A percentile compares a stretch with the other conserved stretches of the same genome.
These are phyloP conservation scores for Penaeus japonicus DNA, from an alignment of 1,140 invertebrate species.

Conservation along the genomic window DNA sequence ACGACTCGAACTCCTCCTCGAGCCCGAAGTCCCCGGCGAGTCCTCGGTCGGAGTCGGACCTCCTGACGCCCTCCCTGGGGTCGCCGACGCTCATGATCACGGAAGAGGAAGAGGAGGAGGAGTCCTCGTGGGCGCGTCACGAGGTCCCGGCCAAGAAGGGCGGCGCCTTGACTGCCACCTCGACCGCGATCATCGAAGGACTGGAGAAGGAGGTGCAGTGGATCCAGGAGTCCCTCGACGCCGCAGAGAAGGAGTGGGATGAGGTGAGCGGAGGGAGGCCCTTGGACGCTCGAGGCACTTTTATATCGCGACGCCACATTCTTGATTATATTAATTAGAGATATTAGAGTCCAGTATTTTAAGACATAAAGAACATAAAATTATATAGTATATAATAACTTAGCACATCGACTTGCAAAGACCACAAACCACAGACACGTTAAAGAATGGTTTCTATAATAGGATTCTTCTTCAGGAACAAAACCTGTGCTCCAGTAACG, in stretches of 20 bases:
- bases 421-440: neutral
- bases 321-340: too few relatives aligned
- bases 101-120: neutral
- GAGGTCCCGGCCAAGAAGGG: neutral
- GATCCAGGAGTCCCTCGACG: slow-evolving; percentile 14
- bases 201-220: slow-evolving; percentile 30
- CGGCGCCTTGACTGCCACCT: neutral
- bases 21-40: neutral
- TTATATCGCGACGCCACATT: neutral
- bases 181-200: slow-evolving; percentile 29
- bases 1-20: neutral
- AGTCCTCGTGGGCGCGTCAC: neutral
- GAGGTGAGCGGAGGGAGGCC: too few relatives aligned
- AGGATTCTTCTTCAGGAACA: neutral
- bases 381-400: too few relatives aligned
- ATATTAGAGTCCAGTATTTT: too few relatives aligned
- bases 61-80: neutral
- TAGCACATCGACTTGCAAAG: too few relatives aligned
- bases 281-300: too few relatives aligned
- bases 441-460: neutral
- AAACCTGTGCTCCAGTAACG: neutral
- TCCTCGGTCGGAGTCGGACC: neutral
- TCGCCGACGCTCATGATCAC: neutral
- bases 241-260: slow-evolving; percentile 31
- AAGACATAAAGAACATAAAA: too few relatives aligned